These are phyloP conservation scores for Neotragus pygmaeus DNA, from an alignment of 2,113 vertebrate species.

Conservation along the genomic window DNA sequence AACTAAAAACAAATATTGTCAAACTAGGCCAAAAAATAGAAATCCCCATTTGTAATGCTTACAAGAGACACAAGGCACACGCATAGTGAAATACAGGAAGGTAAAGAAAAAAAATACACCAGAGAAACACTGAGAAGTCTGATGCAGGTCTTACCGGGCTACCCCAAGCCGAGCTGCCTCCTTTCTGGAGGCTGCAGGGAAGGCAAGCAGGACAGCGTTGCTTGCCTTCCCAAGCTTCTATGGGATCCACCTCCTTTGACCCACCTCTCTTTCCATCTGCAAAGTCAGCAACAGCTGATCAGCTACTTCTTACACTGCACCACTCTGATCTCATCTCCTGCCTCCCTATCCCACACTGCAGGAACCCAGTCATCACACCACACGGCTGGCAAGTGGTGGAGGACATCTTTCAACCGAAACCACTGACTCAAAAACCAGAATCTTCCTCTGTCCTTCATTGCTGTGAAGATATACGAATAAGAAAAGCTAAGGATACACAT, in stretches of 20 bases:
- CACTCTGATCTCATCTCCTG: not conserved
- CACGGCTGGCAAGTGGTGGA: not conserved
- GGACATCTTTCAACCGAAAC: not conserved
- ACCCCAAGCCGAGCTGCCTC: accelerated
- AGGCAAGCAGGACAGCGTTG: not conserved
- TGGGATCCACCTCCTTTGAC: not conserved
- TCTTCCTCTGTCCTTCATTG: not conserved
- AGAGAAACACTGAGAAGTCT: not conserved
- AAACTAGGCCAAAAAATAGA: not conserved
- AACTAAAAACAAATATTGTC: not conserved
- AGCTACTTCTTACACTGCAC: not conserved
- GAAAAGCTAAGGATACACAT: not conserved
- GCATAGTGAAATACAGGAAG: not conserved
- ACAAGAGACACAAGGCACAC: not conserved
- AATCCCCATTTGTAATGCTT: not conserved
- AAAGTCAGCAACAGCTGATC: not conserved
- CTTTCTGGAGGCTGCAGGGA: not conserved
- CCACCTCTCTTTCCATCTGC: not conserved
- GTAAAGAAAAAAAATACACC: not conserved
- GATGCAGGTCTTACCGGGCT: not conserved
- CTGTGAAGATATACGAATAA: not conserved
- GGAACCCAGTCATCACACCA: not conserved
- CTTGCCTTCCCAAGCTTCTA: not conserved
- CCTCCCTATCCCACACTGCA: not conserved
- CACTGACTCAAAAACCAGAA: not conserved